phyloP scores from a whole-genome alignment of 2,113 vertebrate species.

The Arvicanthis niloticus region DNA sequence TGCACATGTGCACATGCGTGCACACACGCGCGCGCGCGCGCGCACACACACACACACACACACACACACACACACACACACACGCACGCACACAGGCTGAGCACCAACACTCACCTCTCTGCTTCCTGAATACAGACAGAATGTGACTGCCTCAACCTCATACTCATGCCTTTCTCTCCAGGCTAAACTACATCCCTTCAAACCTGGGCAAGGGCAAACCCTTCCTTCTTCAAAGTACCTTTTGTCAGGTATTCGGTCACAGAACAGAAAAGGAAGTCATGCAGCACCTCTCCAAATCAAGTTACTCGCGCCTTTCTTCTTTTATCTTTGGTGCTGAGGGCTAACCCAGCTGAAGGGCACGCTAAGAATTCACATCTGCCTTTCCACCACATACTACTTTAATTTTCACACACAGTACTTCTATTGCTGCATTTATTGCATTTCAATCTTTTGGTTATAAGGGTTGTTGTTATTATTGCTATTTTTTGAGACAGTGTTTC shows the following conservation, averaged over 20 bases:
- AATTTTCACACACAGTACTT: not conserved
- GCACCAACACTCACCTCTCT: not conserved
- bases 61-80: no score
- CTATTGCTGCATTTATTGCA: not conserved
- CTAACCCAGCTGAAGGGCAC: not conserved
- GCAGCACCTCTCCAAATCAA: not conserved
- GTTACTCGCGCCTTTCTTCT: not conserved
- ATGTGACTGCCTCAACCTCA: not conserved
- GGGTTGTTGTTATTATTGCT: not conserved
- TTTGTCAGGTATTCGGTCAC: not conserved
- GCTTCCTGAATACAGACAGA: not conserved
- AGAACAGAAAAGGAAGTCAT: not conserved
- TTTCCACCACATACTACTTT: not conserved
- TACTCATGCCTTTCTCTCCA: not conserved
- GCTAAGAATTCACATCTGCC: not conserved
- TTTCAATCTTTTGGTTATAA: not conserved
- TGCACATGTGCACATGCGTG: not conserved
- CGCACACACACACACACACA: no score
- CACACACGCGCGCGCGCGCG: no score
- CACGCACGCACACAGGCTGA: not conserved
- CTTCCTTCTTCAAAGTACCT: no score
- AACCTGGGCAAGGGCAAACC: not conserved
- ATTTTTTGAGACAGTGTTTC: not conserved
- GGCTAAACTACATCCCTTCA: not conserved
- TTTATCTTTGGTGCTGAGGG: not conserved